phyloP scores from a whole-genome alignment of 1,140 invertebrate genomes.

The Psix sp. region DNA sequence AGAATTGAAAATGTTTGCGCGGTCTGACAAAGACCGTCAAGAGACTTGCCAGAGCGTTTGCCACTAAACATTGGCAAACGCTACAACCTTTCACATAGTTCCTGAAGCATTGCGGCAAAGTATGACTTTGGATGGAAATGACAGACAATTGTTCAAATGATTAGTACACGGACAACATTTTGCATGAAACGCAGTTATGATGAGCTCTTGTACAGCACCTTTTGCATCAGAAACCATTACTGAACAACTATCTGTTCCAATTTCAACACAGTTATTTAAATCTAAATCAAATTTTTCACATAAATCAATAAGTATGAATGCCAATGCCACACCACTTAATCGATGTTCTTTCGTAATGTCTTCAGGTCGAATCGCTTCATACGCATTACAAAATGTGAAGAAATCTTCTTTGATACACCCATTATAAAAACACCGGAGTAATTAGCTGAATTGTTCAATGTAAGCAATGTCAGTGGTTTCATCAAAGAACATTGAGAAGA shows the following conservation, averaged over 20 bases:
- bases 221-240: slow-evolving; percentile 58
- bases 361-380: slow-evolving; percentile 29
- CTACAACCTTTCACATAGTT: slow-evolving; percentile 56
- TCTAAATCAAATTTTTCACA: slow-evolving; percentile 50
- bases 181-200: slow-evolving; percentile 46
- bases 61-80: slow-evolving; percentile 59
- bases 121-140: slow-evolving; percentile 38
- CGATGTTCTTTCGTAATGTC: slow-evolving; percentile 35
- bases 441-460: slow-evolving; percentile 57
- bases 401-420: slow-evolving; percentile 48
- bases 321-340: slow-evolving; percentile 42
- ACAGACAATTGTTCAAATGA: slow-evolving; percentile 58
- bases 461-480: slow-evolving; percentile 64
- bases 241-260: slow-evolving; percentile 59
- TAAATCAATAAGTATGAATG: slow-evolving; percentile 36
- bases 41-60: too few relatives aligned
- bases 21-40: too few relatives aligned
- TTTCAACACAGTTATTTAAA: slow-evolving; percentile 55
- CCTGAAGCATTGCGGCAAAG: slow-evolving; percentile 48
- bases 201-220: slow-evolving; percentile 46
- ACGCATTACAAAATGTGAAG: slow-evolving; percentile 54
- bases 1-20: too few relatives aligned
- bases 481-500: slow-evolving; percentile 60
- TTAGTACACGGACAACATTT: slow-evolving; percentile 53
- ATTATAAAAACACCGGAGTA: slow-evolving; percentile 51